Percentiles rank a stretch among this genome's conserved stretches.
Conservation (phyloP, 2,888 invertebrate genomes). For the Sphinx pinastri region DNA sequence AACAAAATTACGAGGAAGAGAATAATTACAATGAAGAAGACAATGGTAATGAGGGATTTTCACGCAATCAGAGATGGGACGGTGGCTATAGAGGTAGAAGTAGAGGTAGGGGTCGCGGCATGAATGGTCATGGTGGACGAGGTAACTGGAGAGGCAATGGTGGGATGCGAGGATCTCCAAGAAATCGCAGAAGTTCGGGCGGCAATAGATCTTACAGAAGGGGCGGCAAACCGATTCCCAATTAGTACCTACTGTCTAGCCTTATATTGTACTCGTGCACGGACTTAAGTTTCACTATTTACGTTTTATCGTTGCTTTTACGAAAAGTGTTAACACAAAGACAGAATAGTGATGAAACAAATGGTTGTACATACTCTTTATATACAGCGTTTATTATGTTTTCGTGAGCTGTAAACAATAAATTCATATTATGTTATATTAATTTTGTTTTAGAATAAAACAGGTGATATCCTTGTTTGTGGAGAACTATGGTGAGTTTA, state of each 20-base stretch:
- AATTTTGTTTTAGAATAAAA: slow-evolving; percentile 51
- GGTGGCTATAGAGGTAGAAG: slow-evolving; percentile 65
- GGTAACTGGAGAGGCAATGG: slow-evolving; percentile 59
- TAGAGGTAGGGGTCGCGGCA: slow-evolving; percentile 72
- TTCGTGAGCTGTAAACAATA: slow-evolving; percentile 70
- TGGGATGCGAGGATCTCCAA: slow-evolving; percentile 60
- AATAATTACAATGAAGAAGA: slow-evolving; percentile 60
- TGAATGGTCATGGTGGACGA: slow-evolving; percentile 71
- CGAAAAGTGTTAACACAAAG: slow-evolving; percentile 70
- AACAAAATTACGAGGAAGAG: slow-evolving; percentile 64
- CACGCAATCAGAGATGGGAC: slow-evolving; percentile 69
- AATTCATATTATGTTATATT: slow-evolving; percentile 69
- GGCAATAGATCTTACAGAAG: slow-evolving; percentile 68
- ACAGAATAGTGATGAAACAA: slow-evolving; percentile 63
- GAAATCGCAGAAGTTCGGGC: slow-evolving; percentile 64
- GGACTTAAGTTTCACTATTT: slow-evolving; percentile 56
- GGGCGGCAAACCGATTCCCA: slow-evolving; percentile 68
- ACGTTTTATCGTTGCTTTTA: slow-evolving; percentile 53
- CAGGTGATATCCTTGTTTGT: slow-evolving; percentile 56
- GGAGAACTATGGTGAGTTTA: slow-evolving; percentile 68
- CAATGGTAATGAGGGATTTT: slow-evolving; percentile 55
- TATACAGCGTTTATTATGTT: slow-evolving; percentile 75
- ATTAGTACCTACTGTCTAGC: slow-evolving; percentile 50
- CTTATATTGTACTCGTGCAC: slow-evolving; percentile 33
- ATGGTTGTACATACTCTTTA: slow-evolving; percentile 78